Evolutionary conservation across 1,140 invertebrate genomes (phyloP).

Genomic region (Paracyclopina nana): DNA sequence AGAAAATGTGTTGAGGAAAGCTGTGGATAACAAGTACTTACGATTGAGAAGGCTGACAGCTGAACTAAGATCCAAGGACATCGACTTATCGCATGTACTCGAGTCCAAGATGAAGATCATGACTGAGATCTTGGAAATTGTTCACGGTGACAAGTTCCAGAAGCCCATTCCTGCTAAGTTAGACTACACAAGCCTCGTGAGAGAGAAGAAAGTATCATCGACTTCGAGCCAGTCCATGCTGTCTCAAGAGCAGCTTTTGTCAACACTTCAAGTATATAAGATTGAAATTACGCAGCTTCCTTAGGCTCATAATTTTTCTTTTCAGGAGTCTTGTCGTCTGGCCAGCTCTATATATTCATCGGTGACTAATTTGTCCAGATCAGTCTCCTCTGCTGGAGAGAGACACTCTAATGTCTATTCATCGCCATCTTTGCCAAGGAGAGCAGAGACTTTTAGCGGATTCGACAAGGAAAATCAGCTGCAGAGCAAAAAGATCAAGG

Average conservation of each 20-base stretch:
- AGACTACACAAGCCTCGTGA: conserved; percentile 3
- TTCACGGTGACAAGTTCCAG: conserved; percentile 9
- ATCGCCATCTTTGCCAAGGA: conserved; percentile 58
- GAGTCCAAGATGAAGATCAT: conserved; percentile 74
- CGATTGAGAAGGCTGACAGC: conserved; percentile 41
- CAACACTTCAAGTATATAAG: no score
- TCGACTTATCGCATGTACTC: conserved; percentile 55
- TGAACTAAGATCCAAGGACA: conserved; percentile 59
- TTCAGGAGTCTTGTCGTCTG: conserved; percentile 43
- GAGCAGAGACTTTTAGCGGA: conserved; percentile 83
- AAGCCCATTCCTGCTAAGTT: neutral
- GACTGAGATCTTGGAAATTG: conserved; percentile 45
- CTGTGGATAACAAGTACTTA: conserved; percentile 45
- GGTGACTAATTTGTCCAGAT: conserved; percentile 55
- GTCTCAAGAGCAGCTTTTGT: no score
- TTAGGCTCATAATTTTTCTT: no score
- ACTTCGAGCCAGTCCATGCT: no score
- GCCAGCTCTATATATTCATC: conserved; percentile 44
- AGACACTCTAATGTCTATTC: conserved; percentile 59
- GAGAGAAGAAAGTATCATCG: neutral
- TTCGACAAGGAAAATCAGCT: conserved; percentile 40
- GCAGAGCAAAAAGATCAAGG: conserved; percentile 18
- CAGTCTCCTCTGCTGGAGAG: conserved; percentile 75
- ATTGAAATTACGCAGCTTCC: no score
- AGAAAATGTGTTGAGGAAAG: conserved; percentile 38